These are phyloP conservation scores for Enteromius afrohamiltoni DNA, from an alignment of 2,797 vertebrate species.

Conservation along the genomic window DNA sequence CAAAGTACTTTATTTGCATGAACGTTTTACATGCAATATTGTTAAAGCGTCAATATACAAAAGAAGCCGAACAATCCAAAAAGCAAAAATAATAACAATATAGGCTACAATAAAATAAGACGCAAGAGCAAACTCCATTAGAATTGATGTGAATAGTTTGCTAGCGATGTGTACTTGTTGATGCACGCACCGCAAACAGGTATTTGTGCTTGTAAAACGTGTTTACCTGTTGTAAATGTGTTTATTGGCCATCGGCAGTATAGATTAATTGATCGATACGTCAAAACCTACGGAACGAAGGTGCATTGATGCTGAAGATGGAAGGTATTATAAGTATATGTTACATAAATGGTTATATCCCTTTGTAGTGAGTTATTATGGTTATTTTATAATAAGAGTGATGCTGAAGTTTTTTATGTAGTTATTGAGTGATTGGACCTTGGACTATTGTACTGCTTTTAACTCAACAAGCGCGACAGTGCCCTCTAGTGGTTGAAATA, in stretches of 20 bases:
- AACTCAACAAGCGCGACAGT: slow-evolving; percentile 5
- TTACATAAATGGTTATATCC: neutral
- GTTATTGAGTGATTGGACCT: neutral
- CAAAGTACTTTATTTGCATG: neutral
- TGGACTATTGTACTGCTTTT: neutral
- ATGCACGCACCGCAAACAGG: neutral
- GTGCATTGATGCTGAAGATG: neutral
- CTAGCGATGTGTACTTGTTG: neutral
- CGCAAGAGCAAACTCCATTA: neutral
- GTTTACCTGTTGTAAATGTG: neutral
- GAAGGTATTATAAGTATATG: neutral
- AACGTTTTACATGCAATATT: neutral
- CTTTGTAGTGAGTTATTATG: neutral
- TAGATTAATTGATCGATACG: neutral
- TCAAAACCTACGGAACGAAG: neutral
- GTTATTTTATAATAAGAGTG: neutral
- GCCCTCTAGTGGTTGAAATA: slow-evolving; percentile 26
- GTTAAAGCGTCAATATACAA: neutral
- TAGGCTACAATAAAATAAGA: neutral
- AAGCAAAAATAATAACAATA: neutral
- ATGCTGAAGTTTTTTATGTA: neutral
- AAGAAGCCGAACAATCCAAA: neutral
- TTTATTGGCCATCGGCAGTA: neutral
- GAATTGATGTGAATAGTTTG: neutral
- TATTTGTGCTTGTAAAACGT: neutral